phyloP scores from a whole-genome alignment of 1,140 invertebrate species.

The Zaprionus davidi region DNA sequence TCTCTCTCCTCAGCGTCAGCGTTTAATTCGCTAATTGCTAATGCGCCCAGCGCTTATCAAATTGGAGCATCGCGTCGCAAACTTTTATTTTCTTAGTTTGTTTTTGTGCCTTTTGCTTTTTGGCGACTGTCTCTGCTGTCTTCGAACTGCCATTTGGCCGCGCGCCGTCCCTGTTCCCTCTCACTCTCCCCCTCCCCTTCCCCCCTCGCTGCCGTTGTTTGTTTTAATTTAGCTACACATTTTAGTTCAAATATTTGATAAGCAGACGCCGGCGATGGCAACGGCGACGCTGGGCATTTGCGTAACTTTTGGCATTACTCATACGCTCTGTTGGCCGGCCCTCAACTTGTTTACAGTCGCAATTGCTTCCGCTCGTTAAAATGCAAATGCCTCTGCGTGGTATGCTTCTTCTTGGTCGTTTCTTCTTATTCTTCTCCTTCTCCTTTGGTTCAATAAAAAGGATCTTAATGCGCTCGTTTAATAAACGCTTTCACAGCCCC shows the following conservation, averaged over 20 bases:
- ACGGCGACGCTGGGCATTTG: conserved; percentile 41
- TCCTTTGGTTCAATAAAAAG: neutral
- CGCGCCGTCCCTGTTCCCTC: neutral
- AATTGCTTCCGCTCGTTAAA: conserved; percentile 62
- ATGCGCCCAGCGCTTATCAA: conserved; percentile 76
- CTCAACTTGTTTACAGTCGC: conserved; percentile 52
- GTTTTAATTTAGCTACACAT: conserved; percentile 76
- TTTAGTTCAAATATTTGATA: conserved; percentile 81
- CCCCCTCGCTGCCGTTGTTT: conserved; percentile 40
- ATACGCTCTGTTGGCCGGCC: conserved; percentile 53
- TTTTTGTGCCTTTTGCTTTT: conserved; percentile 37
- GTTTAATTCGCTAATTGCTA: conserved; percentile 81
- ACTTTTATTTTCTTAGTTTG: conserved; percentile 46
- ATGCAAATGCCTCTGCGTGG: conserved; percentile 11
- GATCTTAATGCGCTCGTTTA: conserved; percentile 5
- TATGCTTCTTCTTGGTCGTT: neutral
- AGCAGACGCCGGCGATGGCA: conserved; percentile 44
- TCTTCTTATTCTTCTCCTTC: conserved; percentile 4
- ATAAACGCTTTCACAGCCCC: conserved; percentile 23
- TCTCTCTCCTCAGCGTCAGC: conserved; percentile 25
- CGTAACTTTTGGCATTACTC: conserved; percentile 71
- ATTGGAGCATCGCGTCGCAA: conserved; percentile 73
- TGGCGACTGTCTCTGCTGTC: conserved; percentile 50
- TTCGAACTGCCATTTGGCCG: conserved; percentile 29
- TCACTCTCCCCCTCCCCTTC: neutral